Evolutionary conservation across 2,113 vertebrate species (phyloP).

Genomic region (Fulmarus glacialis): DNA sequence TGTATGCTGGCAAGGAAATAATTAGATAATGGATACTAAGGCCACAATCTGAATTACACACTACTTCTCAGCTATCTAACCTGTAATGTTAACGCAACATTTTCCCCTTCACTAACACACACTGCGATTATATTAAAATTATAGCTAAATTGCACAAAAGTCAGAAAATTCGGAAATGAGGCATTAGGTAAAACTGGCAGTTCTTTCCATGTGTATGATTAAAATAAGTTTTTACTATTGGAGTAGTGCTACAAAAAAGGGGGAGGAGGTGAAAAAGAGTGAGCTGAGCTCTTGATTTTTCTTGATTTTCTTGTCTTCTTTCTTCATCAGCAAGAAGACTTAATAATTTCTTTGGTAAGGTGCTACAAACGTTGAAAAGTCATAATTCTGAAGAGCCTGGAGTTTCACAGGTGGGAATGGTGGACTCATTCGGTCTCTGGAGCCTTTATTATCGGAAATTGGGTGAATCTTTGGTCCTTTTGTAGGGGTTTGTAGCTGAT

Average conservation of each 20-base stretch:
- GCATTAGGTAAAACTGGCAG: background rate
- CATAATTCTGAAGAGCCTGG: background rate
- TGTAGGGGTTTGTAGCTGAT: background rate
- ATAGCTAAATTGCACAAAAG: background rate
- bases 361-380: background rate
- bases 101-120: background rate
- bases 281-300: background rate
- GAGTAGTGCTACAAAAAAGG: background rate
- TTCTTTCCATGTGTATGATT: background rate
- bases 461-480: background rate
- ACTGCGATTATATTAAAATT: background rate
- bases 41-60: background rate
- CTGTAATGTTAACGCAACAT: conserved; percentile 20
- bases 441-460: background rate
- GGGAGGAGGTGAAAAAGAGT: background rate
- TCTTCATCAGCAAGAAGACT: background rate
- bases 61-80: conserved; percentile 5
- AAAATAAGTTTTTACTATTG: background rate
- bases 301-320: no score
- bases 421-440: rapidly evolving
- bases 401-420: background rate
- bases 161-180: conserved; percentile 23
- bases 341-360: background rate
- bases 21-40: conserved; percentile 33
- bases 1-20: conserved; percentile 33